Evolutionary conservation across 2,888 invertebrate species (phyloP), one percentile per base, ranked within the genome.

Genomic region (Clusia tigrina): DNA sequence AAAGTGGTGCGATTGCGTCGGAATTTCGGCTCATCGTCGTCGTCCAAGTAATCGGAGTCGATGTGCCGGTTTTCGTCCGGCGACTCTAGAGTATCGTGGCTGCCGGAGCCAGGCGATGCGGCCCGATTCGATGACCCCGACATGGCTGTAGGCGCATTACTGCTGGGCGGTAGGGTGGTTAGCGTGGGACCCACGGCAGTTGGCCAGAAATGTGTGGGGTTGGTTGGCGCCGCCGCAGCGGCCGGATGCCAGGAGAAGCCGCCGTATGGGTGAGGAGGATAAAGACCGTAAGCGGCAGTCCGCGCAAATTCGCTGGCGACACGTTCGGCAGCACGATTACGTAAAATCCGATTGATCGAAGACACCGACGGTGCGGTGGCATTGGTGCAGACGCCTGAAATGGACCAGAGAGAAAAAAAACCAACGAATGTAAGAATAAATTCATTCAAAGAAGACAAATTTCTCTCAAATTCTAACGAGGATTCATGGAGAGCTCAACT

Each of bases 341-440:
- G 87, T 59, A 98, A 86, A 78, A 98, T 98, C 74, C 98, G 89
- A 85, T 97, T 98, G 83, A 98, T 98, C 71, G 96, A 96, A 76
- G 95, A 96, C 2, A 98, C 97, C 62, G 96, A 96, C 0, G 98
- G 98, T 0, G 98, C 96, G 23, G 96, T 96, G 56, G 93, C 93
- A 78, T 95, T 95, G 48, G 94, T 95, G 84, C 98, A 98, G 17
- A 98, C 95, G 73, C 94, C 96, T 96, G 88, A 64, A 71, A 60
- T 63, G 32, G 32, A 6, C 32, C 12, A 32, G 32, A 12, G 12
- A 32, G 32, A 32, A 32, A 32, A 6, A 9, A 32, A 32, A 32
- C 6, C 32, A 9, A 32, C 32, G n/a, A n/a, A n/a, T n/a, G n/a
- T n/a, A n/a, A n/a, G n/a, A n/a, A n/a, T n/a, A n/a, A n/a, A n/a